These are phyloP conservation scores for Syrmaticus mikado DNA, from an alignment of 2,113 vertebrate genomes.

Conservation along the genomic window DNA sequence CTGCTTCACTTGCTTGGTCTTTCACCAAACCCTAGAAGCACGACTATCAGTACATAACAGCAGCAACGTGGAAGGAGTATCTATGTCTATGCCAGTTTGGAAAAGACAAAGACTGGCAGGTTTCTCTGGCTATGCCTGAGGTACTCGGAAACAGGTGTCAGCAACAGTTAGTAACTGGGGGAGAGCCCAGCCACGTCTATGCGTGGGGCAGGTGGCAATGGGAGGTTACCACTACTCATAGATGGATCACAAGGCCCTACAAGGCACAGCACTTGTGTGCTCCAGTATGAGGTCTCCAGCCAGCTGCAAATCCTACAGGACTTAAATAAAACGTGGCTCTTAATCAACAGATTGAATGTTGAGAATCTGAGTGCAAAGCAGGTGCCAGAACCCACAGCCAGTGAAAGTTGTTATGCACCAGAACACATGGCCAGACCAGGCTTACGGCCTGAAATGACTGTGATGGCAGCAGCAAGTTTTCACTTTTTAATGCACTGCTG, in stretches of 20 bases:
- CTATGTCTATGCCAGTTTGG: no score
- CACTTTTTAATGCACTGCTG: conserved; percentile 37
- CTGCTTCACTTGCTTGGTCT: not conserved
- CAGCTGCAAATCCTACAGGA: not conserved
- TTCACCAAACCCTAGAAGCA: not conserved
- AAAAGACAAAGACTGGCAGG: no score
- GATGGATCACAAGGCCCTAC: not conserved
- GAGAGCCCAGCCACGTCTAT: not conserved
- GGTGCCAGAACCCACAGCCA: conserved; percentile 47
- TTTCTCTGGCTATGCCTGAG: not conserved
- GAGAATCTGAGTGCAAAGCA: not conserved
- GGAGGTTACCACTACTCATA: not conserved
- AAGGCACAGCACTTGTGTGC: not conserved
- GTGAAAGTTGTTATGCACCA: conserved; percentile 56
- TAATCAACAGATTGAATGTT: not conserved
- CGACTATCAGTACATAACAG: not conserved
- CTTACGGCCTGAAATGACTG: conserved; percentile 61
- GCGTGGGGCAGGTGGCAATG: not conserved
- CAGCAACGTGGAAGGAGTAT: not conserved
- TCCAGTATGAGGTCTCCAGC: not conserved
- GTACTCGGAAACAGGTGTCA: not conserved
- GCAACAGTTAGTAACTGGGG: not conserved
- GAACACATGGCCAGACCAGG: conserved; percentile 23
- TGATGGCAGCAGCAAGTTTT: not conserved
- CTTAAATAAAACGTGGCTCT: not conserved